Evolutionary conservation across 2,797 vertebrate species (phyloP).

Genomic region (Leptodactylus fallax): DNA sequence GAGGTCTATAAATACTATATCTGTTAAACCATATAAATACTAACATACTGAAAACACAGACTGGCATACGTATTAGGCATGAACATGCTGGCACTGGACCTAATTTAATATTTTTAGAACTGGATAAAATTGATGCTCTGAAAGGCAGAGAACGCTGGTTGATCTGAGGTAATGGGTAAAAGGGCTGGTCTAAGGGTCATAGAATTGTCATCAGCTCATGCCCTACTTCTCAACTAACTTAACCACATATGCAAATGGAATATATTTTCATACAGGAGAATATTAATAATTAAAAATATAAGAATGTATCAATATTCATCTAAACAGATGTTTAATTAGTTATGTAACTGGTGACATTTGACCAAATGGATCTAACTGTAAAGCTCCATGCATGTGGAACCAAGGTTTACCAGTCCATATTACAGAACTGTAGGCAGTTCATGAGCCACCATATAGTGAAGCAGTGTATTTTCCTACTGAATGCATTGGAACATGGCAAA

Average conservation of each 20-base stretch:
- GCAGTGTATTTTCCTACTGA: too few relatives aligned
- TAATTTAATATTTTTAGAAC: constrained; percentile 21
- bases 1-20: not conserved
- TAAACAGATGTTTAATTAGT: not conserved
- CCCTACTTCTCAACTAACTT: not conserved
- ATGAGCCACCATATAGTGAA: too few relatives aligned
- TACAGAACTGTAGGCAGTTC: too few relatives aligned
- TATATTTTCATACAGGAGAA: not conserved
- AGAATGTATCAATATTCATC: not conserved
- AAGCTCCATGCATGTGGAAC: too few relatives aligned
- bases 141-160: not conserved
- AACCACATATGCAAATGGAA: not conserved
- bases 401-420: too few relatives aligned
- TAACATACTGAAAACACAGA: not conserved
- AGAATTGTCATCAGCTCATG: constrained; percentile 14
- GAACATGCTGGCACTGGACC: not conserved
- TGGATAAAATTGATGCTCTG: constrained; percentile 7
- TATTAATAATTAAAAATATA: not conserved
- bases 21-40: not conserved
- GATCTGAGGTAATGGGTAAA: constrained; percentile 1
- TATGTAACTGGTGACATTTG: too few relatives aligned
- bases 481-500: too few relatives aligned
- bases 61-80: not conserved
- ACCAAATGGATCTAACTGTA: too few relatives aligned
- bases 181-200: not conserved